These are phyloP conservation scores for Stomorhina lunata DNA, from an alignment of 2,888 invertebrate genomes.

Conservation along the genomic window DNA sequence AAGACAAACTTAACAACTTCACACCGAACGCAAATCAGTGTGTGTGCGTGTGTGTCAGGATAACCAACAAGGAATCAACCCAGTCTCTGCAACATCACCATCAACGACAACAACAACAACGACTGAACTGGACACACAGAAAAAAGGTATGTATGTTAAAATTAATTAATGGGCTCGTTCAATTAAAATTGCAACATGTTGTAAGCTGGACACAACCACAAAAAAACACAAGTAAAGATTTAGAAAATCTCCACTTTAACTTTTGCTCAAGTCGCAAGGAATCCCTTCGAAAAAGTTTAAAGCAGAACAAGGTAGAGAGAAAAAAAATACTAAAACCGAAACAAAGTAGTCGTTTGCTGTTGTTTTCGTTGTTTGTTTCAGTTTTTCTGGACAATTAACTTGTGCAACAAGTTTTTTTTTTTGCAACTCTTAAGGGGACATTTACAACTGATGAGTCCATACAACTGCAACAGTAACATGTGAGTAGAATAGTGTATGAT, in stretches of 20 bases:
- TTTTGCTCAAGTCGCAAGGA: background rate
- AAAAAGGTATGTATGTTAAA: conserved; percentile 71
- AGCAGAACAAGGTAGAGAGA: background rate
- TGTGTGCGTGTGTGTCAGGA: conserved; percentile 49
- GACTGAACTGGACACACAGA: conserved; percentile 5
- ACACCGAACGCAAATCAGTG: conserved; percentile 54
- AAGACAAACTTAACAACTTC: conserved; percentile 55
- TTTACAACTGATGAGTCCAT: conserved; percentile 62
- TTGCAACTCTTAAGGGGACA: conserved; percentile 62
- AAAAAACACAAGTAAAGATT: background rate
- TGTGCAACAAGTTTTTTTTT: conserved; percentile 67
- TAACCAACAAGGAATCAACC: background rate
- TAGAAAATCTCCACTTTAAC: conserved; percentile 25
- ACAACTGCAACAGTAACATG: background rate
- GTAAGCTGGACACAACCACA: conserved; percentile 72
- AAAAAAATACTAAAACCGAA: background rate
- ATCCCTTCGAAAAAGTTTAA: conserved; percentile 55
- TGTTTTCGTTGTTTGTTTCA: conserved; percentile 19
- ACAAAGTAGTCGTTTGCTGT: conserved; percentile 52
- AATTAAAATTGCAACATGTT: conserved; percentile 79
- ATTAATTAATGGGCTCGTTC: conserved; percentile 79
- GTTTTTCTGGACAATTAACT: conserved; percentile 61
- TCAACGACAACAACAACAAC: background rate
- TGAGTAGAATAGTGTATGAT: conserved; percentile 8
- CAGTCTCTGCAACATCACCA: too few relatives aligned